Evolutionary conservation across 2,797 vertebrate genomes (phyloP), one percentile per base, ranked within the genome.

Genomic region (Clangula hyemalis): DNA sequence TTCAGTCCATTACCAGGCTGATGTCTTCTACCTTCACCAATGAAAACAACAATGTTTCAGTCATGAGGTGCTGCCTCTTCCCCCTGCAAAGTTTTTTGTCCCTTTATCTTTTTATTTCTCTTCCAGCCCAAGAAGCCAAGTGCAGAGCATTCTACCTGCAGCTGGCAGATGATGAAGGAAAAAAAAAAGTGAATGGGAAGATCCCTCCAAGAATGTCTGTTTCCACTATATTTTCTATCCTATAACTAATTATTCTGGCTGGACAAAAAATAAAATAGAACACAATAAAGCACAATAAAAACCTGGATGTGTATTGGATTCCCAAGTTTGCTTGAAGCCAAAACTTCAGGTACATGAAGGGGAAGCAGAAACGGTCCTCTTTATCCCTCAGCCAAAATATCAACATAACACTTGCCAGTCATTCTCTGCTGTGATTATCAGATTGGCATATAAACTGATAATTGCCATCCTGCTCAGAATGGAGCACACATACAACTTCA

Each of bases 171-270:
- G 95, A 97, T 97, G 77, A 97, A 97, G 83, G 60, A 27, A 83
- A 79, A 88, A 45, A 45, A 47, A 47, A 47, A 22, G 94, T 54
- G 27, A 96, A 85, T 95, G 80, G 93, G 97, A 96, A 89, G 85
- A 89, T 64, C 65, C 89, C 71, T 94, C 77, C 91, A 86, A 95
- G 65, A 93, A 82, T 89, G 81, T 87, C 97, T 94, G 58, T 43
- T 68, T 89, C 94, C 68, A 93, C 89, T 97, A 13, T 90, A 91
- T 95, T 97, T 95, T 96, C 90, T 96, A 96, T 97, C 95, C 95
- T 95, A 94, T 92, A 96, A 94, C 79, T 97, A 97, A 97, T 97
- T 97, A 83, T 95, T 96, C 87, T 97, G 93, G 93, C 93, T 94
- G 87, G 66, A 94, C 83, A 95, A 89, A 94, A 74, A 82, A 90